Evolutionary conservation across 2,113 vertebrate species (phyloP).

Genomic region (Eclectus roratus): DNA sequence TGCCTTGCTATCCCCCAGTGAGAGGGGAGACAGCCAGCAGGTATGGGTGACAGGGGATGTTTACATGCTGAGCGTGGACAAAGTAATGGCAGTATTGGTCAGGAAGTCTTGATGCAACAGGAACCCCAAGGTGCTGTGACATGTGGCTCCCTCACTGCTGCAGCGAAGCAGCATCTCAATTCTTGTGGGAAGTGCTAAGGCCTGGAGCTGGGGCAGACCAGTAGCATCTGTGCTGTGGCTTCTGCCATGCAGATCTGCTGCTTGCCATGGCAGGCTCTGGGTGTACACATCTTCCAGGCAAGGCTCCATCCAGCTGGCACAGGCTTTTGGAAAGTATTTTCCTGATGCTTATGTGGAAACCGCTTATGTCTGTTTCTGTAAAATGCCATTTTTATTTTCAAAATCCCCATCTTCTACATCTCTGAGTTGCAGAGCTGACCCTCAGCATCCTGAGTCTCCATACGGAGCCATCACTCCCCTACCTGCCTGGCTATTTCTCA

Average conservation of each 20-base stretch:
- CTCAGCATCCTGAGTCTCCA: neutral
- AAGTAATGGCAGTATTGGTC: accelerated
- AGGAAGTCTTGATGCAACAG: neutral
- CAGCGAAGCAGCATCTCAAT: neutral
- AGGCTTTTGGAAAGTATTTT: neutral
- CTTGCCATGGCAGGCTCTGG: neutral
- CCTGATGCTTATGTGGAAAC: neutral
- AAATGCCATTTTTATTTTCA: neutral
- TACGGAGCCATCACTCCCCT: neutral
- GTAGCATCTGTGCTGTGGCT: accelerated
- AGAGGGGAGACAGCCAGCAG: neutral
- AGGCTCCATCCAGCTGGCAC: neutral
- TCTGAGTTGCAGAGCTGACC: neutral
- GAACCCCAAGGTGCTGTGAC: neutral
- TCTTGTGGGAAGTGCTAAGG: neutral
- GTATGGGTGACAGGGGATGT: neutral
- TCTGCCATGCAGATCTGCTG: neutral
- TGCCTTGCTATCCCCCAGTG: neutral
- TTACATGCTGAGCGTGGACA: accelerated
- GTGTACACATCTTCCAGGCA: neutral
- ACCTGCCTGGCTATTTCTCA: neutral
- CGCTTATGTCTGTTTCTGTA: neutral
- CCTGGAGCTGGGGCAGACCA: neutral
- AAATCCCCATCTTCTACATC: neutral
- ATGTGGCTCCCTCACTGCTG: neutral